These are phyloP conservation scores for Panthera tigris DNA, from an alignment of 2,113 vertebrate species.

Conservation along the genomic window DNA sequence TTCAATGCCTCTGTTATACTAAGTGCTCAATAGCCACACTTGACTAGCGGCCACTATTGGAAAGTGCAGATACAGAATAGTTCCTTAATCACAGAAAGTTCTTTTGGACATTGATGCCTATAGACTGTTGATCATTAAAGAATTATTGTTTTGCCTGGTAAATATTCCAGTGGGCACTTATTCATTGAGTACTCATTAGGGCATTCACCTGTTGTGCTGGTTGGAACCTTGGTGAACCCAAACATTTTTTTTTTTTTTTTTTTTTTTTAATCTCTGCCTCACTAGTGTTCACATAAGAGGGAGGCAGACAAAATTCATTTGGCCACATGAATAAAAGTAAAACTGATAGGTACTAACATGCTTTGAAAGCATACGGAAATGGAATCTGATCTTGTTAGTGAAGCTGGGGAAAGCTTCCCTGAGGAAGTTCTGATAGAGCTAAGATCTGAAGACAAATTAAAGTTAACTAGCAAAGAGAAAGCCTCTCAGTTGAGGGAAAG, in stretches of 20 bases:
- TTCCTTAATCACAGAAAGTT: not conserved
- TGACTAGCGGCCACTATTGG: not conserved
- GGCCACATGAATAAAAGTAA: not conserved
- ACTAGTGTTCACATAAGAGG: not conserved
- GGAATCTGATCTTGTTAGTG: not conserved
- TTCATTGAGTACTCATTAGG: not conserved
- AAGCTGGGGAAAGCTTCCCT: not conserved
- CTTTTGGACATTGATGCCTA: not conserved
- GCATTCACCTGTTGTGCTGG: not conserved
- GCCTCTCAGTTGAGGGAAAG: not conserved
- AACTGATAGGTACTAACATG: not conserved
- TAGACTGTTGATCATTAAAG: not conserved
- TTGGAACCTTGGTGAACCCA: not conserved
- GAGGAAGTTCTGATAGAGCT: not conserved
- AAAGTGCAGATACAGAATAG: not conserved
- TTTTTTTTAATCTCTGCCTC: not conserved
- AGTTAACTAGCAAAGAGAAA: not conserved
- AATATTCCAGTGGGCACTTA: not conserved
- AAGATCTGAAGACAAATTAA: not conserved
- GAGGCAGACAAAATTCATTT: not conserved
- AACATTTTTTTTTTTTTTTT: not conserved
- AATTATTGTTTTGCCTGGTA: slow-evolving; percentile 4
- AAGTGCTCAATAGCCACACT: not conserved
- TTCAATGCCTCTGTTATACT: not conserved
- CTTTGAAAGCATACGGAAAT: not conserved